Evolutionary conservation across 2,797 vertebrate species (phyloP).

Genomic region (Gastrophryne carolinensis): DNA sequence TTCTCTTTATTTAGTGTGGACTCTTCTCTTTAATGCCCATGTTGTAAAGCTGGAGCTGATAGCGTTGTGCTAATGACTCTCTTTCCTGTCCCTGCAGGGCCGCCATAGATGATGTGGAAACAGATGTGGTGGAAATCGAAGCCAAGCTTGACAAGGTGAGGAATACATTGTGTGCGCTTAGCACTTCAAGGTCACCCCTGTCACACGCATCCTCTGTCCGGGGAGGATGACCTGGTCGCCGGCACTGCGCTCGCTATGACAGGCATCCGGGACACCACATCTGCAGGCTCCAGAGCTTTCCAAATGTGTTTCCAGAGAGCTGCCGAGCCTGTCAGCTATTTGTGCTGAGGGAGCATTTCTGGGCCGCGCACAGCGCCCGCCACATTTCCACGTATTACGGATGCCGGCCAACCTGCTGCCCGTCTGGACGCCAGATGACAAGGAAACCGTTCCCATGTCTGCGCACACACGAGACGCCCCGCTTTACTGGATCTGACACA

Average conservation of each 20-base stretch:
- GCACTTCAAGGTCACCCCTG: constrained; percentile 14
- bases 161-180: not conserved
- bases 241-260: constrained; percentile 1
- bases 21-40: too few relatives aligned
- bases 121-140: constrained; percentile 93
- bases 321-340: constrained; percentile 33
- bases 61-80: too few relatives aligned
- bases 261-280: constrained; percentile 33
- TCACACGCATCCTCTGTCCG: constrained; percentile 1
- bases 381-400: constrained; percentile 25
- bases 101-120: constrained; percentile 92
- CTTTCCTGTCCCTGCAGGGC: constrained; percentile 72
- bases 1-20: too few relatives aligned
- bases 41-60: too few relatives aligned
- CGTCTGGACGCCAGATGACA: constrained; percentile 62
- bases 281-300: constrained; percentile 44
- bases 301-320: constrained; percentile 20
- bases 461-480: constrained; percentile 32
- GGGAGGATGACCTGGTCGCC: not conserved
- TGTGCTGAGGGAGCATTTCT: constrained; percentile 48
- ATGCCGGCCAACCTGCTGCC: constrained; percentile 10
- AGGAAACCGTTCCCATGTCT: constrained; percentile 52
- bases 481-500: constrained; percentile 22
- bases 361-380: constrained; percentile 1
- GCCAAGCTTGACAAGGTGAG: constrained; percentile 92